Evolutionary conservation across 2,888 invertebrate genomes (phyloP).

Genomic region (Rhorus exstirpatorius): DNA sequence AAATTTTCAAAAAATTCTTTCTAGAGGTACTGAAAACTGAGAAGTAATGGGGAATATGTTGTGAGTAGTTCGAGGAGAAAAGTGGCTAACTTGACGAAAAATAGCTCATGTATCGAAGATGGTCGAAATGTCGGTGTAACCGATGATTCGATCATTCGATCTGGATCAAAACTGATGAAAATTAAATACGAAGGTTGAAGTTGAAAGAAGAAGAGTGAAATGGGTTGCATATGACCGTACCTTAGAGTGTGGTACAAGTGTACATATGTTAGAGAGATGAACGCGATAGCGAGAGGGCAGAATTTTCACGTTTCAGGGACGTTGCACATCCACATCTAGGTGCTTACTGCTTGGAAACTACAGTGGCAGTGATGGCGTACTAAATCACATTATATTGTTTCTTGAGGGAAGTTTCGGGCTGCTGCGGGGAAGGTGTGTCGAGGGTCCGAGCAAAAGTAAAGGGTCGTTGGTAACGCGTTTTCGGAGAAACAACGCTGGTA

Average conservation of each 20-base stretch:
- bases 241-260: no score
- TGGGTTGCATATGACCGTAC: no score
- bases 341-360: conserved; percentile 80
- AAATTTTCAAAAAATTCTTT: neutral
- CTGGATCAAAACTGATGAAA: no score
- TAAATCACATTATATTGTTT: conserved; percentile 86
- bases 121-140: no score
- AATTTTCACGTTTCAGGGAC: conserved; percentile 73
- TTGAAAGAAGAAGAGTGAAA: no score
- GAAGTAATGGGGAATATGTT: no score
- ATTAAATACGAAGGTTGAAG: no score
- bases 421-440: conserved; percentile 67
- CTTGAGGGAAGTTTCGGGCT: conserved; percentile 74
- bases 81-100: neutral
- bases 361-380: conserved; percentile 83
- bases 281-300: conserved; percentile 23
- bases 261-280: neutral
- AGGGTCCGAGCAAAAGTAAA: conserved; percentile 70
- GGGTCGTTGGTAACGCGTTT: conserved; percentile 65
- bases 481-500: conserved; percentile 38
- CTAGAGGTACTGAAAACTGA: no score
- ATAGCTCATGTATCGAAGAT: no score
- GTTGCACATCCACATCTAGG: conserved; percentile 77
- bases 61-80: neutral
- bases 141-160: no score